phyloP scores from a whole-genome alignment of 1,140 invertebrate genomes.

The Tetranychus urticae region DNA sequence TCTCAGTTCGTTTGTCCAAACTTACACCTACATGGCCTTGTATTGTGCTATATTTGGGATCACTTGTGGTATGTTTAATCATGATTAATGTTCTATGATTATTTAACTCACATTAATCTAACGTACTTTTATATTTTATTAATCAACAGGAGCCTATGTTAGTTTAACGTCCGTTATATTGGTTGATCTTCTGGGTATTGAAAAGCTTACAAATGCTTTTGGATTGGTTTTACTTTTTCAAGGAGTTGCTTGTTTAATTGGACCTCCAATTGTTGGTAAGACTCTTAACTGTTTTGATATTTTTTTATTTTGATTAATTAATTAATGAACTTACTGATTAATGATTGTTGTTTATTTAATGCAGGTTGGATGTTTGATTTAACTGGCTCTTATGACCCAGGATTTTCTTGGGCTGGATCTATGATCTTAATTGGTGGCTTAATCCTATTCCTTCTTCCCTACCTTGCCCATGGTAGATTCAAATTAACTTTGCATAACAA shows the following conservation, averaged over 20 bases:
- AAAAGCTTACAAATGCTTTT: conserved; percentile 24
- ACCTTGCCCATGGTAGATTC: neutral
- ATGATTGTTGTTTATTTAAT: neutral
- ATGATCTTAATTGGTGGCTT: conserved; percentile 62
- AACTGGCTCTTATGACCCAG: conserved; percentile 48
- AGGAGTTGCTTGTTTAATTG: conserved; percentile 21
- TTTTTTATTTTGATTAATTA: neutral
- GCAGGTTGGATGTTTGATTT: conserved; percentile 54
- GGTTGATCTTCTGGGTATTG: conserved; percentile 16
- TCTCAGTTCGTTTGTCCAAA: conserved; percentile 40
- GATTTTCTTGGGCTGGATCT: conserved; percentile 45
- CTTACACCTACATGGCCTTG: conserved; percentile 39
- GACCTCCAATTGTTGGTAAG: conserved; percentile 21
- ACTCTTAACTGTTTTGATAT: neutral
- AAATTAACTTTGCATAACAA: too few species aligned
- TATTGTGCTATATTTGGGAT: conserved; percentile 62
- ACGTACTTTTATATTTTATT: neutral
- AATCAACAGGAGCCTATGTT: conserved; percentile 21
- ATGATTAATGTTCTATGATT: neutral
- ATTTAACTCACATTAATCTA: neutral
- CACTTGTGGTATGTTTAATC: conserved; percentile 31
- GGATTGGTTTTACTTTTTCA: conserved; percentile 24
- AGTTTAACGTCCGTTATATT: conserved; percentile 23
- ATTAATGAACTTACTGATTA: neutral
- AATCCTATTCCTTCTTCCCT: conserved; percentile 50